These are phyloP conservation scores for Tenrec ecaudatus DNA, from an alignment of 2,113 vertebrate genomes.

Conservation along the genomic window DNA sequence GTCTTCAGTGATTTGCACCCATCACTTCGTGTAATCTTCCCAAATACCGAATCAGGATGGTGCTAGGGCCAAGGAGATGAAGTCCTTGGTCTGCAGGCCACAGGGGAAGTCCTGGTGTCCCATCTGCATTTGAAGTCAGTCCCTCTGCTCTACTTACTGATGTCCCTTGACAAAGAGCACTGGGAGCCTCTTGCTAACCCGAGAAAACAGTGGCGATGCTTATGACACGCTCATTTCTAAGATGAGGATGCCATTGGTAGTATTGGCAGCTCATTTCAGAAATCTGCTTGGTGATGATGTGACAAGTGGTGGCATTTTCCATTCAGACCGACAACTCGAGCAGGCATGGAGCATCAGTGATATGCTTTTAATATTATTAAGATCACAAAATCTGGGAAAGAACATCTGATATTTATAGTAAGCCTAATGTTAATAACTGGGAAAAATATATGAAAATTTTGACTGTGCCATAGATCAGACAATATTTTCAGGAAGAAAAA, in stretches of 20 bases:
- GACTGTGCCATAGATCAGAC: conserved; percentile 50
- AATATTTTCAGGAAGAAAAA: conserved; percentile 56
- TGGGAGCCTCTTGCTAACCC: conserved; percentile 55
- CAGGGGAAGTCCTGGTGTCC: conserved; percentile 41
- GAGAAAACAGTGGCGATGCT: conserved; percentile 67
- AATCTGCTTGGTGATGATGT: conserved; percentile 73
- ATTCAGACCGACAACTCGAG: conserved; percentile 71
- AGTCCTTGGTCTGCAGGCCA: neutral
- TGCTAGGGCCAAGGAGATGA: neutral
- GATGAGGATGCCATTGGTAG: conserved; percentile 74
- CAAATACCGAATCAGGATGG: neutral
- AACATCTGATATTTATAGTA: conserved; percentile 77
- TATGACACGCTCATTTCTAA: conserved; percentile 69
- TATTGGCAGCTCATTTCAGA: conserved; percentile 77
- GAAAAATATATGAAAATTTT: conserved; percentile 44
- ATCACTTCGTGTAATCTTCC: neutral
- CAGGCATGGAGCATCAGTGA: conserved; percentile 41
- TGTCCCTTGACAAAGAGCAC: conserved; percentile 53
- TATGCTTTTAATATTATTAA: conserved; percentile 71
- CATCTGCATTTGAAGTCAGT: conserved; percentile 19
- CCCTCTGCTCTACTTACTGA: conserved; percentile 30
- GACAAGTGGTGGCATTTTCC: conserved; percentile 69
- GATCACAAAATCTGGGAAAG: conserved; percentile 72
- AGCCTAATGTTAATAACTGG: conserved; percentile 53
- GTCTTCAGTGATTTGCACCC: neutral